Evolutionary conservation across 2,888 invertebrate species (phyloP).

Genomic region (Lasioglossum figueresi): DNA sequence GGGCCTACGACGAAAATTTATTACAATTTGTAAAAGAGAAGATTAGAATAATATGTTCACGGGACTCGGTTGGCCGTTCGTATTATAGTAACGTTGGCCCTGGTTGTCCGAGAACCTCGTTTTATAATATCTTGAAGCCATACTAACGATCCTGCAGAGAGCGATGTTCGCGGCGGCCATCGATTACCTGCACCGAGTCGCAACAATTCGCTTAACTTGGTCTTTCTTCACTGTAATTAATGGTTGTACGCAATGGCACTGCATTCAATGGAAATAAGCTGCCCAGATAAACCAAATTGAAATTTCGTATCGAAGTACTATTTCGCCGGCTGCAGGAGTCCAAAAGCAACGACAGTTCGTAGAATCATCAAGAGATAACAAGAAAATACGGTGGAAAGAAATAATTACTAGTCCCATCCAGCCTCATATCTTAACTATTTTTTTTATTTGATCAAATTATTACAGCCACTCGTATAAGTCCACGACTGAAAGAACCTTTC

Average conservation of each 20-base stretch:
- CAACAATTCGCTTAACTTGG: slow-evolving; percentile 6
- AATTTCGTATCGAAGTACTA: not conserved
- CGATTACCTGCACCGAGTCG: not conserved
- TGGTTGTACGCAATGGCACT: not conserved
- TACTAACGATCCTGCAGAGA: not conserved
- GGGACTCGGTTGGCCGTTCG: too few relatives aligned
- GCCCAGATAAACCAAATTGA: not conserved
- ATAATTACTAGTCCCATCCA: not conserved
- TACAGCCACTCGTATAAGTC: not conserved
- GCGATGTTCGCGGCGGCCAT: not conserved
- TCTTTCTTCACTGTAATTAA: not conserved
- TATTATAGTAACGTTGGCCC: too few relatives aligned
- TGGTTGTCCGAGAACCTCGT: not conserved
- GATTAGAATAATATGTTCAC: too few relatives aligned
- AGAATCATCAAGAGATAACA: not conserved
- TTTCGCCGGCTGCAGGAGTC: not conserved
- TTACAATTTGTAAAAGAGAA: too few relatives aligned
- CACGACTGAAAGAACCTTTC: not conserved
- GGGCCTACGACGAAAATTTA: too few relatives aligned
- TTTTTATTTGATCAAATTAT: not conserved
- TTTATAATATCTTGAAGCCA: slow-evolving; percentile 6
- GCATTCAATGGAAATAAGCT: not conserved
- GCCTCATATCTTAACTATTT: not conserved
- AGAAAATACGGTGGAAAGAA: not conserved
- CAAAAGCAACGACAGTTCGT: not conserved